Evolutionary conservation across 1,140 invertebrate genomes (phyloP).

Genomic region (Diorhabda sublineata): DNA sequence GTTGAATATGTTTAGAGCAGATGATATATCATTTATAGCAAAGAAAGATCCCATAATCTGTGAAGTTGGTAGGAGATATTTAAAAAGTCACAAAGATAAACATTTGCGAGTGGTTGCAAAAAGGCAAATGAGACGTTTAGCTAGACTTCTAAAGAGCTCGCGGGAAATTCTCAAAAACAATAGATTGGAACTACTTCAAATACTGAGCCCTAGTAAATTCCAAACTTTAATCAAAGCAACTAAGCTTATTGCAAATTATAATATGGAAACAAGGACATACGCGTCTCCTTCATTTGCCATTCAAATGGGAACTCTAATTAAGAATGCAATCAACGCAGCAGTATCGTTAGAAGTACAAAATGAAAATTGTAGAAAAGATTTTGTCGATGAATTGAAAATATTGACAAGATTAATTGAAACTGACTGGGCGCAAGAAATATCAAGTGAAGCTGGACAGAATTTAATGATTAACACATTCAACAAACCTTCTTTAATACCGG

Average conservation of each 20-base stretch:
- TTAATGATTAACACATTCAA: constrained; percentile 32
- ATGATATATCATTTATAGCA: constrained; percentile 28
- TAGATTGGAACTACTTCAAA: constrained; percentile 8
- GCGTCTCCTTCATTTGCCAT: constrained; percentile 18
- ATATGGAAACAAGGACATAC: constrained; percentile 6
- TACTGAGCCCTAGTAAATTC: constrained; percentile 21
- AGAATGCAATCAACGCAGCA: constrained; percentile 10
- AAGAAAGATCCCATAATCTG: constrained; percentile 32
- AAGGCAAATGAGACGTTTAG: constrained; percentile 29
- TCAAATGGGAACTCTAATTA: constrained; percentile 21
- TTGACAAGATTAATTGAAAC: constrained; percentile 29
- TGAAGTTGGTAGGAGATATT: constrained; percentile 28
- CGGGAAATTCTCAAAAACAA: constrained; percentile 14
- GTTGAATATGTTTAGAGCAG: constrained; percentile 23
- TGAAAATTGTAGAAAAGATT: constrained; percentile 36
- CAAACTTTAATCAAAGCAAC: constrained; percentile 21
- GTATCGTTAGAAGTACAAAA: constrained; percentile 30
- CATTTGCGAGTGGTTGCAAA: constrained; percentile 31
- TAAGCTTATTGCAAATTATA: constrained; percentile 11
- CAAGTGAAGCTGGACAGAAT: constrained; percentile 32
- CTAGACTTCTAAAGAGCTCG: constrained; percentile 24
- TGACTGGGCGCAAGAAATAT: constrained; percentile 7
- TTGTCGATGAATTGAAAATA: constrained; percentile 36
- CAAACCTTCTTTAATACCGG: constrained; percentile 27
- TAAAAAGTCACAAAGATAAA: constrained; percentile 28